Evolutionary conservation across 2,888 invertebrate genomes (phyloP).

Genomic region (Meiosimyza decipiens): DNA sequence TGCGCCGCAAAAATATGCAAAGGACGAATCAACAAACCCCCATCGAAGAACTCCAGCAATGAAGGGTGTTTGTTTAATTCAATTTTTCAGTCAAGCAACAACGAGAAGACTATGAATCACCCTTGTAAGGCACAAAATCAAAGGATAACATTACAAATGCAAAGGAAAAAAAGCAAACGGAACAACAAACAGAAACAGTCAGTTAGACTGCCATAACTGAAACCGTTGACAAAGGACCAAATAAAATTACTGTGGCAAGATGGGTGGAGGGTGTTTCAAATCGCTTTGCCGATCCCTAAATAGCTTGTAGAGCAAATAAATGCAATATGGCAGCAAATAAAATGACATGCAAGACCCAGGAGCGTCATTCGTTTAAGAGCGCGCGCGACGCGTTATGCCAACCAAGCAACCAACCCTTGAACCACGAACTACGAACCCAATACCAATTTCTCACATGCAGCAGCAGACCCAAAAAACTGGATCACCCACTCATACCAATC

Average conservation of each 20-base stretch:
- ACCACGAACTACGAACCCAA: no score
- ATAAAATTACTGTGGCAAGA: no score
- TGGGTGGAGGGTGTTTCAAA: not conserved
- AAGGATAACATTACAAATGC: conserved; percentile 11
- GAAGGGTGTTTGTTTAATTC: conserved; percentile 31
- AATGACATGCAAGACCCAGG: conserved; percentile 33
- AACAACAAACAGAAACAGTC: not conserved
- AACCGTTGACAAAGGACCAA: conserved; percentile 12
- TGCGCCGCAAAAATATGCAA: conserved; percentile 9
- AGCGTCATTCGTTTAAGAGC: conserved; percentile 31
- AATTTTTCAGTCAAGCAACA: conserved; percentile 17
- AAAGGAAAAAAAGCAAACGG: not conserved
- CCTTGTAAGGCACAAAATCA: not conserved
- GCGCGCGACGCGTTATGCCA: not conserved
- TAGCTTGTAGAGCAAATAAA: conserved; percentile 36
- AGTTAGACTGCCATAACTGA: conserved; percentile 8
- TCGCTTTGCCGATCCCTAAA: conserved; percentile 26
- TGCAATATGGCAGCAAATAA: conserved; percentile 35
- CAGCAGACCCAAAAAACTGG: not conserved
- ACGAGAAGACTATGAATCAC: not conserved
- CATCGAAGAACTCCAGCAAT: not conserved
- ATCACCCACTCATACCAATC: not conserved
- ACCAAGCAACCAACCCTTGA: not conserved
- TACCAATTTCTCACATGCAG: not conserved
- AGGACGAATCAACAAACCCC: not conserved